Evolutionary conservation across 1,140 invertebrate species (phyloP), one percentile per base, ranked within the genome.

Genomic region (Drosophila nigrodunni): DNA sequence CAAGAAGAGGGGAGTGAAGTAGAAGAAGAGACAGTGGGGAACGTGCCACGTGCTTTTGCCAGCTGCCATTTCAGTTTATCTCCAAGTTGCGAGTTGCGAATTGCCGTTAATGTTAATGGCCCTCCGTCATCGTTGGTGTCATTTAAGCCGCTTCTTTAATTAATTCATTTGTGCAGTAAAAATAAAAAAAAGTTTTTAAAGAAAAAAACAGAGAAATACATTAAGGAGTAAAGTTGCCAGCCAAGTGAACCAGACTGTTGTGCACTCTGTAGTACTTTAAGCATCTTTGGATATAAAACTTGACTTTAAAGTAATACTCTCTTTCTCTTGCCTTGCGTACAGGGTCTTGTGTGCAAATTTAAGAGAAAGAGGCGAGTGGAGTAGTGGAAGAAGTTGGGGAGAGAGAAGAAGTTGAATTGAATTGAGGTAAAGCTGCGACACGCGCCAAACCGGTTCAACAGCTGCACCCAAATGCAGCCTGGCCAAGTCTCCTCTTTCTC

Each of bases 401-500:
- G 18, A 30, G 57, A 59, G 18, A 7, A 15, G 25, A 44, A 46
- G 10, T 8, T 37, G n/a, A 43, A n/a, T 44, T 30, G 35, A 21
- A 44, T 34, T 58, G 25, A 30, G 25, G 25, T 30, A 30, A 30
- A 68, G 71, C 58, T 46, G 49, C 41, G 74, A 25, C 85, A 88
- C 85, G 86, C 85, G 85, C 80, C 85, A 78, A 85, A 88, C 85
- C 85, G 85, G 85, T 88, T 81, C 39, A 71, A 44, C 85, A 89
- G 85, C 85, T 88, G 85, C 80, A 89, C 85, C 85, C 85, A 85
- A 88, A 80, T 68, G 74, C 77, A 34, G 67, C 37, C 62, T 50
- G 47, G 11, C 21, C 30, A 35, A 39, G 13, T 9, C 13, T 7
- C 52, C 10, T 21, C 21, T 8, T 7, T 7, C 59, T 9, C 9